These are phyloP conservation scores for Mus spretus DNA, from an alignment of 2,797 vertebrate genomes.

Conservation along the genomic window DNA sequence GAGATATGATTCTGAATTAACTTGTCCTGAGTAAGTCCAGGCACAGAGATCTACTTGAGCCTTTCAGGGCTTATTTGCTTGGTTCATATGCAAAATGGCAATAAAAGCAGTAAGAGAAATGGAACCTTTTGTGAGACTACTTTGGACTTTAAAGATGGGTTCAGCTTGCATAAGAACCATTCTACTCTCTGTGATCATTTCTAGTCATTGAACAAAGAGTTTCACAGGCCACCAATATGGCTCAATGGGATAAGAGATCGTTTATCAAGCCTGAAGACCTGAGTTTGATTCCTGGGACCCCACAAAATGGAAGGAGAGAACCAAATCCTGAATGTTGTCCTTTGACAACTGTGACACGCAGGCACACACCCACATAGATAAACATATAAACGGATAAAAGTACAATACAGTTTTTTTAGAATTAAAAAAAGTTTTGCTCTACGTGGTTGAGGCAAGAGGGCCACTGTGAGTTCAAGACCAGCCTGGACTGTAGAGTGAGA, in stretches of 20 bases:
- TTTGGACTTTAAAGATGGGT: neutral
- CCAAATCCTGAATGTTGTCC: neutral
- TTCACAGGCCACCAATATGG: neutral
- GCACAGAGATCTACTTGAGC: neutral
- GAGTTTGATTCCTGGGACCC: neutral
- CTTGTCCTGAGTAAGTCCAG: neutral
- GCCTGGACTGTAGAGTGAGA: neutral
- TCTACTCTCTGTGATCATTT: neutral
- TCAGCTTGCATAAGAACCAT: neutral
- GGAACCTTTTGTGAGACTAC: neutral
- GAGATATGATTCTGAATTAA: neutral
- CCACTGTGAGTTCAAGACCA: neutral
- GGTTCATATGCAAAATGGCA: conserved; percentile 25
- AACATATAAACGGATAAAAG: neutral
- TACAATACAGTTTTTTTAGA: neutral
- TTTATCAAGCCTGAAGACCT: neutral
- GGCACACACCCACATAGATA: neutral
- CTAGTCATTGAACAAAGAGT: neutral
- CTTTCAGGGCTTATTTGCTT: neutral
- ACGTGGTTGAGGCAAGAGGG: neutral
- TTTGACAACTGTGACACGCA: neutral
- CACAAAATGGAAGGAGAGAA: neutral
- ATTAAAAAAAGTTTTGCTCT: neutral
- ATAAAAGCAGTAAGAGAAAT: conserved; percentile 18
- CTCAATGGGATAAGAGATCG: neutral